Evolutionary conservation across 2,888 invertebrate species (phyloP), one percentile per base, ranked within the genome.

Genomic region (Biston betularia): DNA sequence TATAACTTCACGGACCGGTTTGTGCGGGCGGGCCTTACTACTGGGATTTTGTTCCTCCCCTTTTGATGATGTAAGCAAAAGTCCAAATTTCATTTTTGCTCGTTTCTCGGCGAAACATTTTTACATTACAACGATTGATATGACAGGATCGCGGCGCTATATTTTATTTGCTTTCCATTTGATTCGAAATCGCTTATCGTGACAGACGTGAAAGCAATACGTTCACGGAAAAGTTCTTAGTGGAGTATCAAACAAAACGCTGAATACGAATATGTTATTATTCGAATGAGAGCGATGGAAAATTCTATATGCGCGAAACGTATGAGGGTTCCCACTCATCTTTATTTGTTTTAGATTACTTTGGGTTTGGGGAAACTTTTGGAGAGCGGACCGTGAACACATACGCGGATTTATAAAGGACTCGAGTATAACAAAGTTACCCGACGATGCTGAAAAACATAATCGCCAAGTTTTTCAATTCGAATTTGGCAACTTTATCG

Each of bases 271-370:
- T 87, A 86, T 82, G 82, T 84, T 88, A 85, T 87, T 88, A 88
- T 88, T 86, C 86, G 85, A 86, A 88, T 80, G 84, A 83, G 83
- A 84, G 85, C 85, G 86, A 86, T 86, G 82, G 83, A 77, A 81
- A 82, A 85, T 87, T 88, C 84, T 86, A 89, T 89, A 90, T 89
- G 86, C 89, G 82, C 79, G 79, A 80, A 87, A 85, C 86, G 87
- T 90, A 79, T 85, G 82, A 79, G 83, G 84, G 85, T 82, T 85
- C 81, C 88, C 86, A 85, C 89, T 90, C 88, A 88, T 88, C 88
- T 90, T 90, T 92, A 91, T 92, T 90, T 91, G 89, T 90, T 90
- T 92, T 89, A 90, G 89, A 92, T 92, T 91, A 92, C 91, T 91
- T 91, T 88, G 90, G 90, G 89, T 80, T 84, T 79, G 75, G 76